Percentiles rank a stretch among this genome's conserved stretches.
Conservation (phyloP, 2,888 invertebrate genomes). For the Caenorhabditis auriculariae region DNA sequence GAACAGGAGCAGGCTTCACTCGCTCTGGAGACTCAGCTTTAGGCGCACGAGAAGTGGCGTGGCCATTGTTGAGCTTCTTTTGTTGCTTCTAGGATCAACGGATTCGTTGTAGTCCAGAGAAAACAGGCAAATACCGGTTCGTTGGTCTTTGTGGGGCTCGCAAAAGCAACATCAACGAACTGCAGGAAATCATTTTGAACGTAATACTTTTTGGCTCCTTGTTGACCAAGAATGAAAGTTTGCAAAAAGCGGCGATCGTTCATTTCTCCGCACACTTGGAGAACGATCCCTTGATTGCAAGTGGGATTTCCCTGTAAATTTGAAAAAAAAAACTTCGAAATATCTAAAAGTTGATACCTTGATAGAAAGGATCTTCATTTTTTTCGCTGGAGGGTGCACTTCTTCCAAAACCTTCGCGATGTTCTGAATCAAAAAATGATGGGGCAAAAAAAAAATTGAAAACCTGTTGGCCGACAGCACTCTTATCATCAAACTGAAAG, state of each 20-base stretch:
- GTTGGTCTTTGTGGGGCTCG: background rate
- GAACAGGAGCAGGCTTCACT: too few species aligned
- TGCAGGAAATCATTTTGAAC: slow-evolving; percentile 40
- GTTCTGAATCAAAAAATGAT: slow-evolving; percentile 14
- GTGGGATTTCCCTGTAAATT: slow-evolving; percentile 18
- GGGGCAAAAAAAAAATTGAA: background rate
- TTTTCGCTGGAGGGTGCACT: slow-evolving; percentile 11
- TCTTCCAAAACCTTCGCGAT: slow-evolving; percentile 22
- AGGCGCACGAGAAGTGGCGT: too few species aligned
- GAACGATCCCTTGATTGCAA: slow-evolving; percentile 20
- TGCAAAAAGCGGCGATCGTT: slow-evolving; percentile 37
- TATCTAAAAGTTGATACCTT: slow-evolving; percentile 8
- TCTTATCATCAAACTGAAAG: slow-evolving; percentile 28
- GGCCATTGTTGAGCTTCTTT: too few species aligned
- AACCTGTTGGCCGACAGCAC: slow-evolving; percentile 37
- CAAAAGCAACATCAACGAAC: slow-evolving; percentile 24
- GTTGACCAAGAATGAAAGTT: slow-evolving; percentile 40
- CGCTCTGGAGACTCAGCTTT: too few species aligned
- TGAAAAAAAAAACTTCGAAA: background rate
- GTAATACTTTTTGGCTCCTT: slow-evolving; percentile 43
- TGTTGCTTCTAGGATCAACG: too few species aligned
- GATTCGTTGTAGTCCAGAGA: too few species aligned
- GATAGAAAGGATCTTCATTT: slow-evolving; percentile 25
- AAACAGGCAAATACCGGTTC: too few species aligned
- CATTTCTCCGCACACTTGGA: slow-evolving; percentile 28